Percentiles rank a stretch among this genome's conserved stretches.
phyloP scores from a whole-genome alignment of 1,140 invertebrate species.

The Orussus abietinus region DNA sequence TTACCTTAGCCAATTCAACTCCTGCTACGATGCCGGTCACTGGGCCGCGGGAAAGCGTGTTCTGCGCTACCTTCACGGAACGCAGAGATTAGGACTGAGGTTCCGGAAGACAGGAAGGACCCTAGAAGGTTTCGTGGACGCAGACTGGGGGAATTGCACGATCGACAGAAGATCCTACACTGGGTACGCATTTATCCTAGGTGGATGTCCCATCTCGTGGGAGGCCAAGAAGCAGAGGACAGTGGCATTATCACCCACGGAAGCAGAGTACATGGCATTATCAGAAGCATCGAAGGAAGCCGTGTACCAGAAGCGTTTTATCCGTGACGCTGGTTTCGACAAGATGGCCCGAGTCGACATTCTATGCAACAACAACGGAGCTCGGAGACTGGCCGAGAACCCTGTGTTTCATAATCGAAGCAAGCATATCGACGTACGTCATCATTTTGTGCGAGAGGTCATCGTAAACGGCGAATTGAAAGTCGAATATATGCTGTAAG shows the following conservation, averaged over 20 bases:
- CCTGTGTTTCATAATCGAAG: background rate
- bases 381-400: background rate
- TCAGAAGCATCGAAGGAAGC: slow-evolving; percentile 18
- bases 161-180: slow-evolving; percentile 22
- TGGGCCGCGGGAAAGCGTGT: slow-evolving; percentile 19
- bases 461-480: too few species aligned
- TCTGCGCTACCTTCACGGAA: background rate
- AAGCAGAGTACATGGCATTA: slow-evolving; percentile 43
- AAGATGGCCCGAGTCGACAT: slow-evolving; percentile 9
- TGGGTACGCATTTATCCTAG: slow-evolving; percentile 31
- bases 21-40: slow-evolving; percentile 22
- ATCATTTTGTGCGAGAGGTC: slow-evolving; percentile 5
- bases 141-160: slow-evolving; percentile 23
- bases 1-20: slow-evolving; percentile 26
- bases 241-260: slow-evolving; percentile 48
- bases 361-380: slow-evolving; percentile 2
- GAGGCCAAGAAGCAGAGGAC: slow-evolving; percentile 51
- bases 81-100: slow-evolving; percentile 4
- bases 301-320: background rate
- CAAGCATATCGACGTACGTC: slow-evolving; percentile 3
- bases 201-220: slow-evolving; percentile 34
- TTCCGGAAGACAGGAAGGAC: background rate
- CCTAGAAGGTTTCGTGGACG: slow-evolving; percentile 18
- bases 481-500: too few species aligned
- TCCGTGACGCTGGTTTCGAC: slow-evolving; percentile 29